phyloP scores from a whole-genome alignment of 1,140 invertebrate species.

The Drosophila insularis region DNA sequence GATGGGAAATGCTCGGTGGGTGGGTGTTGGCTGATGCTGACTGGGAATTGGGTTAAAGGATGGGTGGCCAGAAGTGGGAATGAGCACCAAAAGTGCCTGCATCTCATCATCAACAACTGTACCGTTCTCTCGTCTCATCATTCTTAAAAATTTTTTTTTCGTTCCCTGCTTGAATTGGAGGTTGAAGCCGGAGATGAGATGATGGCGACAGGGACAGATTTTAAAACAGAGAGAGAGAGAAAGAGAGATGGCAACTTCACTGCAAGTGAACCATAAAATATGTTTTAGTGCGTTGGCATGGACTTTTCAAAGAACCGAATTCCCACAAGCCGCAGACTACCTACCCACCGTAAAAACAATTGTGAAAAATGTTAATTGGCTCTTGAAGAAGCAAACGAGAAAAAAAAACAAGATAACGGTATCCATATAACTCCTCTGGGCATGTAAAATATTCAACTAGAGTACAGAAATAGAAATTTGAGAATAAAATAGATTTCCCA shows the following conservation, averaged over 20 bases:
- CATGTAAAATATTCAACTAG: no score
- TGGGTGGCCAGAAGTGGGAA: not conserved
- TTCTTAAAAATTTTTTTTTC: not conserved
- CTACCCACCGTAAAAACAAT: not conserved
- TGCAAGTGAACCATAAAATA: constrained; percentile 79
- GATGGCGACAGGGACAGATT: not conserved
- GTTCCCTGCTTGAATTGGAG: not conserved
- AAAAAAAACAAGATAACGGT: not conserved
- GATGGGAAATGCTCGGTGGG: not conserved
- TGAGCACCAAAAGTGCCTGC: constrained; percentile 24
- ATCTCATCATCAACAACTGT: constrained; percentile 62
- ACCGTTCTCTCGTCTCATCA: constrained; percentile 12
- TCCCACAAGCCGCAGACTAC: constrained; percentile 25
- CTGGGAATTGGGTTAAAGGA: not conserved
- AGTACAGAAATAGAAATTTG: no score
- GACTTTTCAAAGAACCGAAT: constrained; percentile 13
- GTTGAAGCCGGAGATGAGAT: not conserved
- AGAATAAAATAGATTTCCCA: no score
- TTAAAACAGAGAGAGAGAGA: no score
- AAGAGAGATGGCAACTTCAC: not conserved
- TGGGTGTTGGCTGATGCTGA: not conserved
- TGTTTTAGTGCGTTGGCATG: constrained; percentile 55
- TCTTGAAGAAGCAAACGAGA: not conserved
- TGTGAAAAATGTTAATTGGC: constrained; percentile 45
- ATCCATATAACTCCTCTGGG: no score